Conservation (phyloP, 53 echinoderm and acorn worm genomes). For the Holothuria leucospilota region DNA sequence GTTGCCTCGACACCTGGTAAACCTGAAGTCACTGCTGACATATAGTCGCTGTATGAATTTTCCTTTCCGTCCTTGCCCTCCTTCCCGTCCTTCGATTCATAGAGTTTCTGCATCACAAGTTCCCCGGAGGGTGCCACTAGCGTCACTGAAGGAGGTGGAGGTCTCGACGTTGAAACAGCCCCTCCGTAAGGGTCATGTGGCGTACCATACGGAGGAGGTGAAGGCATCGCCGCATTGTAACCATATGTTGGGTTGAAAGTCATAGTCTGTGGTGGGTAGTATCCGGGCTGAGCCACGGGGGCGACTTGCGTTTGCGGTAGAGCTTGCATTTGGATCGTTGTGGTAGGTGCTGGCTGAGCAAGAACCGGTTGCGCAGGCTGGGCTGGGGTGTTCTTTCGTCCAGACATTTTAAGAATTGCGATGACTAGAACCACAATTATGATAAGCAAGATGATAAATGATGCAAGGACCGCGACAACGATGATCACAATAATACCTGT, state of each 20-base stretch:
- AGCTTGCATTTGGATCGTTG: not conserved
- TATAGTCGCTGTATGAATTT: constrained; percentile 19
- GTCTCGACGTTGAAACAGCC: not conserved
- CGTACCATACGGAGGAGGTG: constrained; percentile 28
- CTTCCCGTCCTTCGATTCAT: not conserved
- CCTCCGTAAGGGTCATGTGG: not conserved
- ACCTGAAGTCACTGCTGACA: constrained; percentile 24
- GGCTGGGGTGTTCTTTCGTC: not conserved
- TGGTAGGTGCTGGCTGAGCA: not conserved
- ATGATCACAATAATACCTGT: constrained; percentile 52
- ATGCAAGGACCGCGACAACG: constrained; percentile 33
- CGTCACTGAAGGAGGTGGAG: constrained; percentile 50
- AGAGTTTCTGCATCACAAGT: constrained; percentile 33
- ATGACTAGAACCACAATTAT: constrained; percentile 51
- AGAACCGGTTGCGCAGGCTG: not conserved
- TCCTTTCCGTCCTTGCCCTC: constrained; percentile 1
- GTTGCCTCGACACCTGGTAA: constrained; percentile 19
- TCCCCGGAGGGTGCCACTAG: constrained; percentile 50
- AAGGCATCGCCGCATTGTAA: not conserved
- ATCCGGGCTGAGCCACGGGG: constrained; percentile 19
- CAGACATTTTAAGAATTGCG: constrained; percentile 20
- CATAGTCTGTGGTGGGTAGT: not conserved
- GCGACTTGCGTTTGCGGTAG: constrained; percentile 11
- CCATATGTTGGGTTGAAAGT: not conserved
- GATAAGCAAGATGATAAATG: constrained; percentile 48